Conservation (phyloP, 2,888 invertebrate genomes). For the Ochropacha duplaris region DNA sequence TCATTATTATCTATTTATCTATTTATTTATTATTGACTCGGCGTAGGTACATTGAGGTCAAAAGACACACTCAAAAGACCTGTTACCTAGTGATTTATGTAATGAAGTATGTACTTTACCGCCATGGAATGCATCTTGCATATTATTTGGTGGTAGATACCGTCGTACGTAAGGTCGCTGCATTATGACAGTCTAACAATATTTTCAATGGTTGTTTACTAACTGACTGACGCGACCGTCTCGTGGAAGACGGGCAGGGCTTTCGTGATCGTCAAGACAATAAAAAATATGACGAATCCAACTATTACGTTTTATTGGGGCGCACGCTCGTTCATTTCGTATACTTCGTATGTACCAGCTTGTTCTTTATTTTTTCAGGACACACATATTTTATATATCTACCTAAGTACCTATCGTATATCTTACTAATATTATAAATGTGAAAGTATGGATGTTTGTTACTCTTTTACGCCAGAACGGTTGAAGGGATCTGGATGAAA, state of each 20-base stretch:
- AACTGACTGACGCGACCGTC: conserved; percentile 21
- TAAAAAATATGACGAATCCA: conserved; percentile 76
- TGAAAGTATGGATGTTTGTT: no score
- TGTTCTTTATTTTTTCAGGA: conserved; percentile 5
- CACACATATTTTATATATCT: background rate
- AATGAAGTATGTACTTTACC: conserved; percentile 54
- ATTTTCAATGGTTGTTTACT: conserved; percentile 31
- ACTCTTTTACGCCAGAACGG: no score
- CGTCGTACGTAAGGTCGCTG: conserved; percentile 68
- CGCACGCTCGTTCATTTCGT: conserved; percentile 58
- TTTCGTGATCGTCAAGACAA: conserved; percentile 66
- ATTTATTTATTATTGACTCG: no score
- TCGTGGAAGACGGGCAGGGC: conserved; percentile 17
- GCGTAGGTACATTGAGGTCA: no score
- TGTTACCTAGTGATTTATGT: no score
- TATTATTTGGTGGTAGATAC: conserved; percentile 63
- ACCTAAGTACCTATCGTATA: no score
- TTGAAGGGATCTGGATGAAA: no score
- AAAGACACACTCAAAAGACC: no score
- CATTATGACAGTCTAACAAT: conserved; percentile 40
- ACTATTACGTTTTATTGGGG: conserved; percentile 65
- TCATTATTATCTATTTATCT: no score
- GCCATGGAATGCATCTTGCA: conserved; percentile 63
- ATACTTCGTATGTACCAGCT: conserved; percentile 19
- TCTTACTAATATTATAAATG: no score